phyloP scores from a whole-genome alignment of 2,888 invertebrate genomes.

The Lycophotia porphyrea region DNA sequence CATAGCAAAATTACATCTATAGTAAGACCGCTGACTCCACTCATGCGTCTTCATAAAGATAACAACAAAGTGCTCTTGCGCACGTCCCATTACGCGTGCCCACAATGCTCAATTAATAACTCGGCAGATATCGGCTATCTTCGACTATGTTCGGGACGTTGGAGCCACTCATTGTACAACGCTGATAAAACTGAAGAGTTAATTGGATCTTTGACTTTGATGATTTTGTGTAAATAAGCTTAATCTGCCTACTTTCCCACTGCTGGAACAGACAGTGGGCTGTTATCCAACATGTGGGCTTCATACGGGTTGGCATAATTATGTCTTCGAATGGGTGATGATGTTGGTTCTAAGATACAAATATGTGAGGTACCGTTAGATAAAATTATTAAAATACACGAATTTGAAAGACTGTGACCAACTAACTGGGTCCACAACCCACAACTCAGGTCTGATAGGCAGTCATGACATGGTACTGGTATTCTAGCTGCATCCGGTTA shows the following conservation, averaged over 20 bases:
- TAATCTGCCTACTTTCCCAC: not conserved
- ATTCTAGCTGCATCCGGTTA: too few relatives aligned
- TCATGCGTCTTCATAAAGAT: slow-evolving; percentile 75
- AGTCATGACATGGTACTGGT: too few relatives aligned
- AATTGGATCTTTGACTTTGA: slow-evolving; percentile 53
- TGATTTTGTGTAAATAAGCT: not conserved
- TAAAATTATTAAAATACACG: too few relatives aligned
- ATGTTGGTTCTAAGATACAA: not conserved
- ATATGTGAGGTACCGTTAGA: not conserved
- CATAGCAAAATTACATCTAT: not conserved
- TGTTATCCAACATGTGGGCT: not conserved
- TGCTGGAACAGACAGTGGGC: not conserved
- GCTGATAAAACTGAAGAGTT: slow-evolving; percentile 67
- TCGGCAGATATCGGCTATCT: slow-evolving; percentile 63
- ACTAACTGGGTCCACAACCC: too few relatives aligned
- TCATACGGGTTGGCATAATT: not conserved
- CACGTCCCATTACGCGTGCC: slow-evolving; percentile 70
- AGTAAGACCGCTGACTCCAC: slow-evolving; percentile 51
- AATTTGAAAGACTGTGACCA: too few relatives aligned
- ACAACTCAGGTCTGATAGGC: too few relatives aligned
- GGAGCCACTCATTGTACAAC: slow-evolving; percentile 62
- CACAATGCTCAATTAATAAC: slow-evolving; percentile 78
- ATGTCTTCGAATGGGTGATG: not conserved
- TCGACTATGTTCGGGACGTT: slow-evolving; percentile 62
- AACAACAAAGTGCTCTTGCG: slow-evolving; percentile 63